Evolutionary conservation across 2,888 invertebrate genomes (phyloP).

Genomic region (Aleiodes leptofemur): DNA sequence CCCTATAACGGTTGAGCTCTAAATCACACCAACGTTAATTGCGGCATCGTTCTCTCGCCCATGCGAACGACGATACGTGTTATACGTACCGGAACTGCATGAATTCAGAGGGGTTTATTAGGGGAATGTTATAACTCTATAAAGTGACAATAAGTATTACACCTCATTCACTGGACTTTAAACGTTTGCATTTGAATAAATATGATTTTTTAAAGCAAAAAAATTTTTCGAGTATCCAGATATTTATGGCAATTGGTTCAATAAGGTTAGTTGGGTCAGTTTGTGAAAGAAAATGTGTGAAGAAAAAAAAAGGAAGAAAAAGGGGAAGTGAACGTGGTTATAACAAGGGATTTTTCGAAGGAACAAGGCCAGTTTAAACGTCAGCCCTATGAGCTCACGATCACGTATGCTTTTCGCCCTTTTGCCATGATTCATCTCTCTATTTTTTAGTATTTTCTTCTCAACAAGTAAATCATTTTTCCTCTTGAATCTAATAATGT

Average conservation of each 20-base stretch:
- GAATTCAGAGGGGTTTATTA: slow-evolving; percentile 46
- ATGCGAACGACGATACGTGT: slow-evolving; percentile 59
- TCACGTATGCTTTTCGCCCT: slow-evolving; percentile 71
- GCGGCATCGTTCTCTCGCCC: slow-evolving; percentile 58
- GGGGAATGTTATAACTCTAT: slow-evolving; percentile 17
- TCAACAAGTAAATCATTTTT: background rate
- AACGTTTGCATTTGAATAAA: background rate
- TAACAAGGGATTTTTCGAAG: slow-evolving; percentile 59
- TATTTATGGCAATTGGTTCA: slow-evolving; percentile 46
- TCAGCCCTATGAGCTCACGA: slow-evolving; percentile 64
- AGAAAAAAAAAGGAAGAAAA: slow-evolving; percentile 48
- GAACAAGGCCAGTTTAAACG: slow-evolving; percentile 70
- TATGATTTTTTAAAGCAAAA: slow-evolving; percentile 19
- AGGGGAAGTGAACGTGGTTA: slow-evolving; percentile 43
- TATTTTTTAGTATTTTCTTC: slow-evolving; percentile 22
- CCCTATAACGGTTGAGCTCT: slow-evolving; percentile 56
- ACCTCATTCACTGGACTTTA: background rate
- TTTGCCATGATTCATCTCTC: slow-evolving; percentile 54
- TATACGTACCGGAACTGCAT: slow-evolving; percentile 62
- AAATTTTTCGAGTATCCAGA: background rate
- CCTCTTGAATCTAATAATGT: background rate
- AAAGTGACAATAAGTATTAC: slow-evolving; percentile 28
- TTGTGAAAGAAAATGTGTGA: slow-evolving; percentile 53
- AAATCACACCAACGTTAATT: slow-evolving; percentile 67
- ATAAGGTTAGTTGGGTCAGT: slow-evolving; percentile 65